Conservation (phyloP, 2,888 invertebrate species). For the Tetrapedia diversipes region DNA sequence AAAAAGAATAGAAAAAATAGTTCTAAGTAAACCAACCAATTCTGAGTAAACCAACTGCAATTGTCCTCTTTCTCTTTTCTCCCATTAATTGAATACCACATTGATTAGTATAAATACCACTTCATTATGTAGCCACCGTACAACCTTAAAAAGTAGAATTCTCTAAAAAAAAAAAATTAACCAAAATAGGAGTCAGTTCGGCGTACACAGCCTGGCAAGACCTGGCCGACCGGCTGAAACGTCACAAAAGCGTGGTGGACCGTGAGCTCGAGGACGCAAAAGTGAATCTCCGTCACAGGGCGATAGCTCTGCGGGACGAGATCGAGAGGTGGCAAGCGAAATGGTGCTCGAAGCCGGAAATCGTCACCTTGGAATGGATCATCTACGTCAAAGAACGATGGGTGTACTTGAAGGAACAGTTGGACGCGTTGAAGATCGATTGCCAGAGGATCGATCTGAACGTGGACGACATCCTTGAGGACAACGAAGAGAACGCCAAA, state of each 20-base stretch:
- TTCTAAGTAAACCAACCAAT: too few relatives aligned
- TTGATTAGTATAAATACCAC: background rate
- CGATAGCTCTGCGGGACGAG: slow-evolving; percentile 78
- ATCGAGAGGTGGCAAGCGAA: slow-evolving; percentile 79
- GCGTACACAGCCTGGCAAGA: slow-evolving; percentile 78
- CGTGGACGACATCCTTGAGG: slow-evolving; percentile 71
- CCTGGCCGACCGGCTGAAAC: slow-evolving; percentile 76
- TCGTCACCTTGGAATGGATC: slow-evolving; percentile 77
- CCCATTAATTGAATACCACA: too few relatives aligned
- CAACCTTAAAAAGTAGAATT: too few relatives aligned
- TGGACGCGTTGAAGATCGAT: slow-evolving; percentile 71
- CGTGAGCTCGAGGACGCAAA: slow-evolving; percentile 80
- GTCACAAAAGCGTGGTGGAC: slow-evolving; percentile 75
- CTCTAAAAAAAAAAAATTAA: background rate
- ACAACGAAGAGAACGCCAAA: slow-evolving; percentile 62
- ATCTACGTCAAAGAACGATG: slow-evolving; percentile 78
- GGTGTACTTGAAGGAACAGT: slow-evolving; percentile 74
- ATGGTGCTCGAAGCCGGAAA: slow-evolving; percentile 75
- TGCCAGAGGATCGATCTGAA: slow-evolving; percentile 75
- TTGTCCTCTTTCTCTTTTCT: too few relatives aligned
- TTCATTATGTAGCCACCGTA: too few relatives aligned
- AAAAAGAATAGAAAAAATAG: too few relatives aligned
- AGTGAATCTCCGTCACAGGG: slow-evolving; percentile 78
- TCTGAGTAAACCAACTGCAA: too few relatives aligned
- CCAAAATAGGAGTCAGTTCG: slow-evolving; percentile 72